These are phyloP conservation scores for Hirtodrosophila confusa DNA, from an alignment of 2,888 invertebrate species.

Conservation along the genomic window DNA sequence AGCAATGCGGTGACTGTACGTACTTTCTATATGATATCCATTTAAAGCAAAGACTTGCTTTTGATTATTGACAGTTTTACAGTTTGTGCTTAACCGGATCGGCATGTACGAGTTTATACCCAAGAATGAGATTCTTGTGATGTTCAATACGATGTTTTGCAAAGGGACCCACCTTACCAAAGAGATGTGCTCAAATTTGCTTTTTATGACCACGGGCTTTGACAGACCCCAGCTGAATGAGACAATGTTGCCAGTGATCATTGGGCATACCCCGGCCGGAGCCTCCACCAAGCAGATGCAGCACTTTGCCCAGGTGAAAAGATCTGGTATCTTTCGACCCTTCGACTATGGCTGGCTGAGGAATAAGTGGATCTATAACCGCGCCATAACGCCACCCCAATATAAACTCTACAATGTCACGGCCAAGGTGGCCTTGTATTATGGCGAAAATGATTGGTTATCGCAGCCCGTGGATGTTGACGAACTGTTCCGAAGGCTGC, in stretches of 20 bases:
- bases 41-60: no score
- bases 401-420: slow-evolving; percentile 86
- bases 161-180: slow-evolving; percentile 86
- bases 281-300: slow-evolving; percentile 88
- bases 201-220: slow-evolving; percentile 88
- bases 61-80: background rate
- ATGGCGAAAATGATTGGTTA: slow-evolving; percentile 88
- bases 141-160: slow-evolving; percentile 86
- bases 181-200: slow-evolving; percentile 87
- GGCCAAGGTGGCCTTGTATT: slow-evolving; percentile 88
- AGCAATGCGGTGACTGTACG: slow-evolving; percentile 80
- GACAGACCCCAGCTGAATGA: slow-evolving; percentile 85
- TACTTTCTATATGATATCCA: background rate
- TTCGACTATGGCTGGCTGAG: slow-evolving; percentile 86
- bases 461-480: slow-evolving; percentile 85
- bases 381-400: slow-evolving; percentile 85
- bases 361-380: slow-evolving; percentile 86
- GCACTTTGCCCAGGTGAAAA: slow-evolving; percentile 89
- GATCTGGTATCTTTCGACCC: slow-evolving; percentile 85
- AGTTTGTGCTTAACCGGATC: slow-evolving; percentile 78
- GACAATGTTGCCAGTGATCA: slow-evolving; percentile 88
- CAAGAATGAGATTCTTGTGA: slow-evolving; percentile 85
- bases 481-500: slow-evolving; percentile 82
- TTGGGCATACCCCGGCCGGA: slow-evolving; percentile 89
- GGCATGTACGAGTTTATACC: slow-evolving; percentile 88